phyloP scores from a whole-genome alignment of 2,888 invertebrate genomes.

The Allophyes oxyacanthae region DNA sequence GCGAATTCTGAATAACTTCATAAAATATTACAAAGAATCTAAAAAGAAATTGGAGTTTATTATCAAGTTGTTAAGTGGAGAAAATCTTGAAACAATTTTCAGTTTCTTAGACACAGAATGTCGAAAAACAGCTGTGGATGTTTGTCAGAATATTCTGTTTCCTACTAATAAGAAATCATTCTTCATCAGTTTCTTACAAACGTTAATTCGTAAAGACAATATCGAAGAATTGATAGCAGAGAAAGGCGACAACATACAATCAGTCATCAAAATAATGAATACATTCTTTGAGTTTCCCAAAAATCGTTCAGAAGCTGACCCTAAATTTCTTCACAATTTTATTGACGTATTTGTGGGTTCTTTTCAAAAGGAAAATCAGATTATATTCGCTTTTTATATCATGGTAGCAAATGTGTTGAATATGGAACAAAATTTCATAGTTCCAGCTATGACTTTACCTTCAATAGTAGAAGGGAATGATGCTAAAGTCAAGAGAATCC shows the following conservation, averaged over 20 bases:
- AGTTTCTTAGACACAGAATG: slow-evolving; percentile 72
- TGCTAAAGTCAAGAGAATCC: slow-evolving; percentile 73
- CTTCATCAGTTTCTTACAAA: slow-evolving; percentile 76
- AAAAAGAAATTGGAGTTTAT: slow-evolving; percentile 83
- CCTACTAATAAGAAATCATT: slow-evolving; percentile 76
- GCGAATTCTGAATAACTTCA: slow-evolving; percentile 69
- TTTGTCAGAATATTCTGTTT: slow-evolving; percentile 77
- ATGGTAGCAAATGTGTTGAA: slow-evolving; percentile 74
- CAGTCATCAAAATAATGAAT: slow-evolving; percentile 82
- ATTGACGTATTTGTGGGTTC: slow-evolving; percentile 79
- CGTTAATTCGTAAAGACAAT: slow-evolving; percentile 78
- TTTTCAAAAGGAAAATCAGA: slow-evolving; percentile 75
- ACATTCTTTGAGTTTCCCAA: slow-evolving; percentile 77
- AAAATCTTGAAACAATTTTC: slow-evolving; percentile 78
- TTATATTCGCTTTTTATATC: slow-evolving; percentile 82
- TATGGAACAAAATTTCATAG: slow-evolving; percentile 78
- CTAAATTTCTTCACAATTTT: slow-evolving; percentile 75
- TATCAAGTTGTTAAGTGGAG: slow-evolving; percentile 72
- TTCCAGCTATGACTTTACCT: slow-evolving; percentile 72
- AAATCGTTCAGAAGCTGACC: slow-evolving; percentile 65
- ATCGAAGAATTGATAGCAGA: slow-evolving; percentile 77
- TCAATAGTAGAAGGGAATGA: slow-evolving; percentile 71
- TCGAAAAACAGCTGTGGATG: slow-evolving; percentile 63
- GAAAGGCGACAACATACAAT: slow-evolving; percentile 83
- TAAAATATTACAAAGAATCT: slow-evolving; percentile 77